Evolutionary conservation across 2,797 vertebrate genomes (phyloP), one percentile per base, ranked within the genome.

Genomic region (Xiphorhynchus erythropygius): DNA sequence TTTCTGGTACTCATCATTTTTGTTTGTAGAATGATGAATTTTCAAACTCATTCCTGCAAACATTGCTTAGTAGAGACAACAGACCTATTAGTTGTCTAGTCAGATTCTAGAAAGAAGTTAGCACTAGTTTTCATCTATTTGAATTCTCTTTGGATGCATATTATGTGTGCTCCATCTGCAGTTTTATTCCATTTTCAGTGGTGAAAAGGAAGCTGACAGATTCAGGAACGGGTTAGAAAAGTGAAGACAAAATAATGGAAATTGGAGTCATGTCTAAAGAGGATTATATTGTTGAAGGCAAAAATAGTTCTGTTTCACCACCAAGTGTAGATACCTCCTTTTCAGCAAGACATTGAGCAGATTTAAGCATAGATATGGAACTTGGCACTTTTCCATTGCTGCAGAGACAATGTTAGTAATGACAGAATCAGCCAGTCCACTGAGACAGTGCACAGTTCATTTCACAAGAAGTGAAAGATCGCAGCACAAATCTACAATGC

Each of bases 291-390:
- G 41, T 86, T 80, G 42, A 93, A 90, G 83, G 87, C 79, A 88
- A 82, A 93, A 95, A 78, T 91, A 91, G 67, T 91, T 92, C 75
- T 39, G 52, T 94, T 94, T 96, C 68, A 86, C 69, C 32, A 89
- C 47, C 6, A 77, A 93, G 73, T 68, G 69, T 62, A 93, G 81
- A 49, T 94, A 76, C n/a, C 42, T 92, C 69, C 68, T 88, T 90
- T 87, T 84, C 80, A 91, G 87, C 63, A 82, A 93, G 81, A 46
- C 32, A 32, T 41, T 42, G 75, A 68, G 52, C 49, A 94, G 91
- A 96, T 96, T 60, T 90, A 84, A 90, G 56, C 67, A 82, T 14
- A 84, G 91, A 95, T 96, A 74, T 0, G 42, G 63, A 79, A 80
- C 23, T 42, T 95, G 93, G 91, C 87, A 82, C 41, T 69, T 22